Percentiles rank a stretch among this genome's conserved stretches.
These are phyloP conservation scores for Pygoscelis antarcticus DNA, from an alignment of 2,113 vertebrate species.

Conservation along the genomic window DNA sequence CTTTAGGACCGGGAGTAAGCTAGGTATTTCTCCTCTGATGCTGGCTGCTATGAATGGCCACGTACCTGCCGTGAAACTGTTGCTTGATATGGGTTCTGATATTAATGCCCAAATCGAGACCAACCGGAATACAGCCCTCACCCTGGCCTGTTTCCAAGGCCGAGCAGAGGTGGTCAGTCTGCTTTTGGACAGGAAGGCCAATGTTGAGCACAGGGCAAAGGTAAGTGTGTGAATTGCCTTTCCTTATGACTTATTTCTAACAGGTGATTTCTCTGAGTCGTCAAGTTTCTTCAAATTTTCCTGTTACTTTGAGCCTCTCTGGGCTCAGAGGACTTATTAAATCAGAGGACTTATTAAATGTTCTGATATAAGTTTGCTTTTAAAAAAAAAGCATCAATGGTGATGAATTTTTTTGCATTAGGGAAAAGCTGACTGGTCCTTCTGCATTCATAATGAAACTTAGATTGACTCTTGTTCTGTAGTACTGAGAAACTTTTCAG, in stretches of 20 bases:
- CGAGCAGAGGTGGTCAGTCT: slow-evolving; percentile 97
- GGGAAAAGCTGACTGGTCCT: not conserved
- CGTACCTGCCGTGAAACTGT: slow-evolving; percentile 93
- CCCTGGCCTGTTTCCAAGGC: slow-evolving; percentile 96
- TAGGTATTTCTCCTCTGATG: slow-evolving; percentile 98
- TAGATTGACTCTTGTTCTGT: not conserved
- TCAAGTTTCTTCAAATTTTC: not conserved
- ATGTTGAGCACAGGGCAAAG: slow-evolving; percentile 98
- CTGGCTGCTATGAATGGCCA: slow-evolving; percentile 98
- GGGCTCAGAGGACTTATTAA: not conserved
- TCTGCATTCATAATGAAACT: not conserved
- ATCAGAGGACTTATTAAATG: not conserved
- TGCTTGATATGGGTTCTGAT: slow-evolving; percentile 98
- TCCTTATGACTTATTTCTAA: not conserved
- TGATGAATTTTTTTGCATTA: not conserved
- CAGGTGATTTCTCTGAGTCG: not conserved
- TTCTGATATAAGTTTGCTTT: not conserved
- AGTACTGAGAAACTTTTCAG: not conserved
- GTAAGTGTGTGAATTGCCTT: slow-evolving; percentile 63
- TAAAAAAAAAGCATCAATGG: not conserved
- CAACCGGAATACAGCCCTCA: slow-evolving; percentile 97
- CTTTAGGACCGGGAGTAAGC: slow-evolving; percentile 94
- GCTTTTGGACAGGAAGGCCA: slow-evolving; percentile 96
- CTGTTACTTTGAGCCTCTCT: not conserved
- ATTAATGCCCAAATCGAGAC: slow-evolving; percentile 99